These are phyloP conservation scores for Egretta garzetta DNA, from an alignment of 2,113 vertebrate genomes.

Conservation along the genomic window DNA sequence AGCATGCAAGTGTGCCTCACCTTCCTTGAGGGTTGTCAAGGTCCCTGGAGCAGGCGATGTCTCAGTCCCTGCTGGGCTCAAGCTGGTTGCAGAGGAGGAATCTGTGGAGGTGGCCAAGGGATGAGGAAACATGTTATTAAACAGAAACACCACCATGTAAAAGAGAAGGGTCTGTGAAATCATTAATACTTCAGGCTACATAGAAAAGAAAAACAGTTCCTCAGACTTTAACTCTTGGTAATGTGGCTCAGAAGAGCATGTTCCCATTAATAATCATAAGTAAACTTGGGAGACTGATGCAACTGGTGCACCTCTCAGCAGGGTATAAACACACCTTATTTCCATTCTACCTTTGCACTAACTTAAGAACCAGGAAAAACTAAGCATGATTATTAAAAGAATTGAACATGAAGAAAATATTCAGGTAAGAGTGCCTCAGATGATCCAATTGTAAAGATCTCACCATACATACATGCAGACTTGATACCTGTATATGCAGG, in stretches of 20 bases:
- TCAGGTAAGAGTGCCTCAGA: not conserved
- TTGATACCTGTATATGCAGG: too few relatives aligned
- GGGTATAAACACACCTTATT: not conserved
- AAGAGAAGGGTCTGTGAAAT: not conserved
- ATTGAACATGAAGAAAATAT: not conserved
- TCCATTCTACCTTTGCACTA: not conserved
- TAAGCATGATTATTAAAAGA: not conserved
- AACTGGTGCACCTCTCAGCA: not conserved
- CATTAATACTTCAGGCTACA: not conserved
- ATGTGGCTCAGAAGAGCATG: not conserved
- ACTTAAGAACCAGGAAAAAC: not conserved
- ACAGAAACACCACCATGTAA: not conserved
- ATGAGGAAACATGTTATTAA: not conserved
- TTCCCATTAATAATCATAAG: not conserved
- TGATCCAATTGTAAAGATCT: not conserved
- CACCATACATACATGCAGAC: not conserved
- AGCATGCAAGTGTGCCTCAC: not conserved
- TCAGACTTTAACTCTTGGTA: not conserved
- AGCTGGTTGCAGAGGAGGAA: not conserved
- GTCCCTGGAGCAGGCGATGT: not conserved
- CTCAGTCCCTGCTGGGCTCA: not conserved
- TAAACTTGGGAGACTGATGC: not conserved
- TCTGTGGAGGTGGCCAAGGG: not conserved
- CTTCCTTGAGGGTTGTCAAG: rapidly evolving
- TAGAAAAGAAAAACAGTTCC: not conserved